Conservation (phyloP, 2,888 invertebrate species). For the Eremobia ochroleuca region DNA sequence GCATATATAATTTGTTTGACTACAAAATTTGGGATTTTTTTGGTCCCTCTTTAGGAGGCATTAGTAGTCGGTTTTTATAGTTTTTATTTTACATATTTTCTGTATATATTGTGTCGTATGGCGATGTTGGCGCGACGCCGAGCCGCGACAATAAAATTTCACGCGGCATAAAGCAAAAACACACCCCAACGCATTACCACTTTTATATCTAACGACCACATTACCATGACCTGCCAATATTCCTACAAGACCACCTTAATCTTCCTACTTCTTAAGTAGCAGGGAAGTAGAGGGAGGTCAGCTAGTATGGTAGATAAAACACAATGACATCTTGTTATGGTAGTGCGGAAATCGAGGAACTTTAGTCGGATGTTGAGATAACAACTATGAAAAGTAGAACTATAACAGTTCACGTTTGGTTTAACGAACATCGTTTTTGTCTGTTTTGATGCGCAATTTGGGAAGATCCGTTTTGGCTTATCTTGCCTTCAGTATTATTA, state of each 20-base stretch:
- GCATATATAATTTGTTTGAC: conserved; percentile 52
- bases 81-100: conserved; percentile 53
- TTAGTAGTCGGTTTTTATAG: conserved; percentile 47
- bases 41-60: conserved; percentile 43
- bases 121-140: conserved; percentile 70
- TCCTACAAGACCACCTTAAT: conserved; percentile 54
- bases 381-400: conserved; percentile 86
- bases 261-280: conserved; percentile 25
- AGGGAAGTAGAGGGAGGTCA: conserved; percentile 67
- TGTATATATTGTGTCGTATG: conserved; percentile 45
- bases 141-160: conserved; percentile 89
- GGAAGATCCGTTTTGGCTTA: neutral
- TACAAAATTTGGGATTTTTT: conserved; percentile 38
- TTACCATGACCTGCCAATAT: conserved; percentile 72
- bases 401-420: conserved; percentile 75
- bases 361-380: conserved; percentile 84
- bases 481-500: neutral
- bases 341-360: conserved; percentile 85
- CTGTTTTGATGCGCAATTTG: conserved; percentile 41
- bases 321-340: conserved; percentile 88
- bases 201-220: conserved; percentile 81
- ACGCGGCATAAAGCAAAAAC: conserved; percentile 91
- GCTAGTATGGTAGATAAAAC: conserved; percentile 78
- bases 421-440: conserved; percentile 64
- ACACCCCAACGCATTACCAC: conserved; percentile 88